A percentile compares a stretch with the other conserved stretches of the same genome.
These are phyloP conservation scores for Paralichthys olivaceus DNA, from an alignment of 2,113 vertebrate genomes.

Conservation along the genomic window DNA sequence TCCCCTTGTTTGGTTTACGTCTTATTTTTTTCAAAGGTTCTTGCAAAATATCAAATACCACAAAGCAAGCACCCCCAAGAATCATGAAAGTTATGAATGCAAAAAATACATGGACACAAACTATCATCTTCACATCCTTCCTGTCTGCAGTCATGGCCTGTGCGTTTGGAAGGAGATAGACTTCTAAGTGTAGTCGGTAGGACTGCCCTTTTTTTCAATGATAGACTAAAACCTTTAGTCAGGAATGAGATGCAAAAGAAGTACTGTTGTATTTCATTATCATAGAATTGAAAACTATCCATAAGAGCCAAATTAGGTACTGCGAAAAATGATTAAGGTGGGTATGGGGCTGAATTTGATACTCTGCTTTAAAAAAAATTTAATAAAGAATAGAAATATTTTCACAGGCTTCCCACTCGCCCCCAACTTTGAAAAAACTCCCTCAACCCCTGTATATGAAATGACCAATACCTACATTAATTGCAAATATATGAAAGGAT, in stretches of 20 bases:
- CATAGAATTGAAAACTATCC: background rate
- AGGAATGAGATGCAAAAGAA: background rate
- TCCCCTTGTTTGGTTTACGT: no score
- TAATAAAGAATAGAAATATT: no score
- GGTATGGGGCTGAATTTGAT: no score
- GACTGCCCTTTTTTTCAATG: background rate
- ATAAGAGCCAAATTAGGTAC: background rate
- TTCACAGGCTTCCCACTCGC: no score
- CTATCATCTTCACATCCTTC: no score
- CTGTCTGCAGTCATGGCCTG: background rate
- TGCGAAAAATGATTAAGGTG: background rate
- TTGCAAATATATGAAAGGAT: slow-evolving; percentile 2
- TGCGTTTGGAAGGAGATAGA: background rate
- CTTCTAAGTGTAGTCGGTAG: background rate
- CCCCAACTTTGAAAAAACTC: background rate
- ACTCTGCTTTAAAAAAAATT: background rate
- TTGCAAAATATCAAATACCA: no score
- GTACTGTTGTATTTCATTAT: background rate
- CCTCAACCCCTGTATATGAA: background rate
- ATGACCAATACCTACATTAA: background rate
- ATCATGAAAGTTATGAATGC: no score
- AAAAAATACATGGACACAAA: no score
- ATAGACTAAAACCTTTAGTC: background rate
- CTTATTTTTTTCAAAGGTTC: no score
- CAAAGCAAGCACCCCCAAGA: no score